Evolutionary conservation across 1,140 invertebrate genomes (phyloP).

Genomic region (Trypoxylus dichotomus): DNA sequence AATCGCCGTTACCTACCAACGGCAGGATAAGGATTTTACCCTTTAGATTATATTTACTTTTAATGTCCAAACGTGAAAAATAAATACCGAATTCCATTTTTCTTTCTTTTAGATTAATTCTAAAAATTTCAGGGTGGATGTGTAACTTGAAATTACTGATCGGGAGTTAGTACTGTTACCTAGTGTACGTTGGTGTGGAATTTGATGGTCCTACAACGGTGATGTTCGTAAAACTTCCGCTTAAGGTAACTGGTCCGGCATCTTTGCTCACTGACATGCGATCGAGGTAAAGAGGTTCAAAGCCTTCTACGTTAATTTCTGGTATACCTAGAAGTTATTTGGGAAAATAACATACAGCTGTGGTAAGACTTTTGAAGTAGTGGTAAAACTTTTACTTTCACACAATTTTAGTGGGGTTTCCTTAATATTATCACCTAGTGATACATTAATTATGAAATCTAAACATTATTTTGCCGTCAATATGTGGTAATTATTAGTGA

Average conservation of each 20-base stretch:
- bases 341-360: conserved; percentile 13
- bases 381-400: no score
- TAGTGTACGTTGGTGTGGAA: conserved; percentile 51
- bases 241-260: conserved; percentile 52
- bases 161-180: conserved; percentile 42
- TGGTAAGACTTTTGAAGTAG: no score
- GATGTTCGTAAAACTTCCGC: conserved; percentile 53
- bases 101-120: conserved; percentile 55
- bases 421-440: no score
- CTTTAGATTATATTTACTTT: conserved; percentile 60
- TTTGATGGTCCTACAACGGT: conserved; percentile 55
- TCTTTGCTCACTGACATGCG: conserved; percentile 54
- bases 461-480: no score
- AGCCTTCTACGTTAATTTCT: conserved; percentile 53
- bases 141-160: not conserved
- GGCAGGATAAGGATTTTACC: conserved; percentile 62
- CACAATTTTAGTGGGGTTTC: no score
- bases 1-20: conserved; percentile 58
- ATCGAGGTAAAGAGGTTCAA: conserved; percentile 54
- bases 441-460: no score
- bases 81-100: conserved; percentile 57
- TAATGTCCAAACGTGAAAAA: conserved; percentile 57
- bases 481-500: no score
- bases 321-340: conserved; percentile 51
- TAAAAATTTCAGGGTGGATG: no score